These are phyloP conservation scores for Scytalopus superciliaris DNA, from an alignment of 2,113 vertebrate species.

Conservation along the genomic window DNA sequence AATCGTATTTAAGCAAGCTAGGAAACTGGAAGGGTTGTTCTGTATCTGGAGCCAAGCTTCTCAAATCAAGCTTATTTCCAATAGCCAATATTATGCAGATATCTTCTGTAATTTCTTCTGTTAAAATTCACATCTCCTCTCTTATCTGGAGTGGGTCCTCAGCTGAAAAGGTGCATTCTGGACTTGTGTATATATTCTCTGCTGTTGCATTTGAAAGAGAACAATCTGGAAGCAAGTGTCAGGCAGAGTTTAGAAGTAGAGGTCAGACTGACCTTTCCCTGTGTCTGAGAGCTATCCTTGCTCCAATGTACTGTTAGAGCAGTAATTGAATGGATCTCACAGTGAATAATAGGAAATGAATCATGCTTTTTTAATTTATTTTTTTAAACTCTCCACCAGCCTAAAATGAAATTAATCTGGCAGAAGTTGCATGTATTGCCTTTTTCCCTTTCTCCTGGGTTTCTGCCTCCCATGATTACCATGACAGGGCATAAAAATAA, in stretches of 20 bases:
- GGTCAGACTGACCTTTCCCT: constrained; percentile 12
- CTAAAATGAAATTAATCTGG: constrained; percentile 43
- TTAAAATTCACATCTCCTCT: background rate
- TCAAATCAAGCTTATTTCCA: background rate
- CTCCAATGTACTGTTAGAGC: background rate
- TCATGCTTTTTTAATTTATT: background rate
- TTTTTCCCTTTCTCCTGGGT: background rate
- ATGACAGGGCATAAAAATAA: background rate
- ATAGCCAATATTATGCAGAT: background rate
- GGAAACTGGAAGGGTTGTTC: background rate
- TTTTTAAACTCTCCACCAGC: background rate
- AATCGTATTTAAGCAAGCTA: background rate
- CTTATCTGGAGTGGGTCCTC: background rate
- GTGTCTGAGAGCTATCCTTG: background rate
- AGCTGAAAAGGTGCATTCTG: background rate
- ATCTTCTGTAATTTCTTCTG: background rate
- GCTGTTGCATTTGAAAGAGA: background rate
- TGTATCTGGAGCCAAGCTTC: background rate
- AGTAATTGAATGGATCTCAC: constrained; percentile 42
- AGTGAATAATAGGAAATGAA: constrained; percentile 56
- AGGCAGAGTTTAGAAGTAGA: background rate
- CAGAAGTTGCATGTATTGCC: background rate
- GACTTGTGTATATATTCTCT: background rate
- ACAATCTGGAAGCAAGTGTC: background rate
- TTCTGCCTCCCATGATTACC: background rate